phyloP scores from a whole-genome alignment of 2,888 invertebrate species.

The Trichacis sp. region DNA sequence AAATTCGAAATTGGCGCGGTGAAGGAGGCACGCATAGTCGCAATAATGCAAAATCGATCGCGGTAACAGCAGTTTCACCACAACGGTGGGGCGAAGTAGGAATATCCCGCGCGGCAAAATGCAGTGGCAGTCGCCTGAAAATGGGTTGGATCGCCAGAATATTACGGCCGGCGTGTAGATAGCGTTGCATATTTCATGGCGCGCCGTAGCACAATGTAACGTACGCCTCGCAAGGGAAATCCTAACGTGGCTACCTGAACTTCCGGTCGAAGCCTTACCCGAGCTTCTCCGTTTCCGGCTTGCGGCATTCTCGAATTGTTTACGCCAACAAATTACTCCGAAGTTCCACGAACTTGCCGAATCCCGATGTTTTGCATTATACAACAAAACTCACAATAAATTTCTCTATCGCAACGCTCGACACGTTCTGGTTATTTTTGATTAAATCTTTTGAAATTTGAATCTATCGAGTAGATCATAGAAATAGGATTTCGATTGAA shows the following conservation, averaged over 20 bases:
- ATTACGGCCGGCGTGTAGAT: constrained; percentile 53
- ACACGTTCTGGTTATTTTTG: too few relatives aligned
- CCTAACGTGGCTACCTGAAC: constrained; percentile 54
- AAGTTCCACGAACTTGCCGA: constrained; percentile 11
- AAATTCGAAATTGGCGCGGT: constrained; percentile 31
- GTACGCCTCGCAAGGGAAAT: constrained; percentile 66
- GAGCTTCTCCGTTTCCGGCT: constrained; percentile 24
- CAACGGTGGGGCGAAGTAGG: constrained; percentile 8
- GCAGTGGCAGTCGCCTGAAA: constrained; percentile 40
- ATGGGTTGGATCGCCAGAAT: constrained; percentile 47
- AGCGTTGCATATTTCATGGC: constrained; percentile 64
- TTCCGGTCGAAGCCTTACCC: constrained; percentile 42
- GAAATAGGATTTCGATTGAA: too few relatives aligned
- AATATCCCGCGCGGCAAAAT: constrained; percentile 31
- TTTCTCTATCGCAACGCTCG: too few relatives aligned
- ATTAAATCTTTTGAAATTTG: too few relatives aligned
- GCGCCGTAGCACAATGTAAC: constrained; percentile 56
- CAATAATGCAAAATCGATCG: constrained; percentile 41
- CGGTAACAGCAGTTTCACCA: constrained; percentile 29
- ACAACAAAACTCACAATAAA: too few relatives aligned
- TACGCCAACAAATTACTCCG: constrained; percentile 23
- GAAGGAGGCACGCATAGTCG: constrained; percentile 21
- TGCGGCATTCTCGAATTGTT: constrained; percentile 27
- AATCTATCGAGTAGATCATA: too few relatives aligned
- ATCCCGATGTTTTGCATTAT: too few relatives aligned